Base-by-base conservation (phyloP, 2,113 vertebrate species). In the Ursus arctos region DNA sequence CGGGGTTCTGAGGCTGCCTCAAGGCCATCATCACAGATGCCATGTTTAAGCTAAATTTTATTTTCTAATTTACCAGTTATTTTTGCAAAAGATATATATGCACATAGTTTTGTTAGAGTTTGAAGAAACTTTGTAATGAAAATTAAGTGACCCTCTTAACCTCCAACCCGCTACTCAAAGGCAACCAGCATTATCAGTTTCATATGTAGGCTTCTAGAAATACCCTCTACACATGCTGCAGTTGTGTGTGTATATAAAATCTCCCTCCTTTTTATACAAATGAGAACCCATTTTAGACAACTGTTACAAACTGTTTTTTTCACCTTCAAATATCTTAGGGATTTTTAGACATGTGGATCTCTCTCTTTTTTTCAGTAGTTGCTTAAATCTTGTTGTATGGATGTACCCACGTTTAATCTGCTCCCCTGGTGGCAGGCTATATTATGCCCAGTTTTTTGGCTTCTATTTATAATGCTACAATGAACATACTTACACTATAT, bases 191-290 rank as follows among this genome's bases (percentile, higher is more conserved):
- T 33, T 55, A 51, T 76, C 33, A 18, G 21, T 28, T 95, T 91
- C 26, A 57, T 74, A 67, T 55, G 31, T 40, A 74, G 77, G 43
- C 28, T 84, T 94, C 55, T 65, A 79, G 77, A 95, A 86, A 69
- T 67, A 86, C 22, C 69, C 31, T 61, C 24, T 81, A 49, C 11
- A 57, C 26, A n/a, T 72, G 43, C 8, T 76, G 26, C 55, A 63
- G 26, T 65, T 79, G 6, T 55, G 1, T 77, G 33, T 61, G 10
- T 74, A 1, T 63, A 13, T 80, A 63, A 85, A 95, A 51, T 43
- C 12, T 59, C 21, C 36, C 59, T 92, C 51, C 65, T 88, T 63
- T 49, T 92, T 89, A 88, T 83, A 87, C 47, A 96, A 51, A 67
- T 89, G n/a, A 74, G 67, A 95, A 79, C 28, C 16, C 36, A 90